Evolutionary conservation across 2,797 vertebrate species (phyloP).

Genomic region (Enteromius treurensis): DNA sequence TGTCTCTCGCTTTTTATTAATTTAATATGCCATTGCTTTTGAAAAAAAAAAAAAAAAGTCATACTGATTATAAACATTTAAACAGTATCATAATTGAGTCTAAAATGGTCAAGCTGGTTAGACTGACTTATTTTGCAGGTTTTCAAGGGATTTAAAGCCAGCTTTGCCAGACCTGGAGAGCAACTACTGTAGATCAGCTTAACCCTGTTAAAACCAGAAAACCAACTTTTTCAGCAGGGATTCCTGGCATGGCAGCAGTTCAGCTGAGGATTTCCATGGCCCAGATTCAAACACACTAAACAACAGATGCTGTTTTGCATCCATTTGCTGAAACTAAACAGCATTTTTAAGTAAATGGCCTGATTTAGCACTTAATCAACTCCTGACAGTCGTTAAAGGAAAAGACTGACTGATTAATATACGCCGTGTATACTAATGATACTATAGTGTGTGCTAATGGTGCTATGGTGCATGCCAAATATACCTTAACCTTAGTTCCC

Average conservation of each 20-base stretch:
- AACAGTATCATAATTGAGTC: not conserved
- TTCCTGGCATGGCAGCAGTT: not conserved
- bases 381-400: slow-evolving; percentile 2
- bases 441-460: not conserved
- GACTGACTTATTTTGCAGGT: not conserved
- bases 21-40: not conserved
- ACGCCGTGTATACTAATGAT: not conserved
- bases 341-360: slow-evolving; percentile 25
- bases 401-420: slow-evolving; percentile 3
- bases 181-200: too few relatives aligned
- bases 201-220: not conserved
- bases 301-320: slow-evolving; percentile 36
- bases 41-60: not conserved
- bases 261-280: slow-evolving; percentile 19
- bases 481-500: not conserved
- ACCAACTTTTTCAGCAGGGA: not conserved
- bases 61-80: not conserved
- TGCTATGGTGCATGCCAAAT: not conserved
- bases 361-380: slow-evolving; percentile 27
- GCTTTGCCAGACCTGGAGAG: too few relatives aligned
- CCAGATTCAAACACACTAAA: slow-evolving; percentile 24
- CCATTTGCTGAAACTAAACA: slow-evolving; percentile 13
- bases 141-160: not conserved
- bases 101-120: not conserved
- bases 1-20: not conserved